A percentile compares a stretch with the other conserved stretches of the same genome.
phyloP scores from a whole-genome alignment of 1,140 invertebrate species.

The Hycleus cichorii region DNA sequence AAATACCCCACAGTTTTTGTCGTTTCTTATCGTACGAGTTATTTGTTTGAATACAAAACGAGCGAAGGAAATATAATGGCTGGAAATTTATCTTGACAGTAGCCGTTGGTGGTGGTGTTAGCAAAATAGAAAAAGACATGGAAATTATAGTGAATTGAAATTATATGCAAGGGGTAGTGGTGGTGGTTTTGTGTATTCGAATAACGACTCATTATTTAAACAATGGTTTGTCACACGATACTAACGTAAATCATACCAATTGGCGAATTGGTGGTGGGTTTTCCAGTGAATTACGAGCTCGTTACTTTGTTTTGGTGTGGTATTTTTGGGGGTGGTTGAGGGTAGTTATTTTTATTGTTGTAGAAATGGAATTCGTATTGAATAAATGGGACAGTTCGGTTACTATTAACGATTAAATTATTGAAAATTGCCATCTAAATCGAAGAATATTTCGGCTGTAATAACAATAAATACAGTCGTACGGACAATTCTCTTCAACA shows the following conservation, averaged over 20 bases:
- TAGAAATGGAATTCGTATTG: too few relatives aligned
- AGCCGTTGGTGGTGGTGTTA: too few relatives aligned
- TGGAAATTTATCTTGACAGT: conserved; percentile 7
- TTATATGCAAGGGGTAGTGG: neutral
- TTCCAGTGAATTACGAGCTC: neutral
- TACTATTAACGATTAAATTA: too few relatives aligned
- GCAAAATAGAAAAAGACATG: too few relatives aligned
- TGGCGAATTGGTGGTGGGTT: neutral
- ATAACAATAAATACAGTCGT: too few relatives aligned
- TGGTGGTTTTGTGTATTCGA: too few relatives aligned
- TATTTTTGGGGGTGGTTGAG: neutral
- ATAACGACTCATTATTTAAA: conserved; percentile 13
- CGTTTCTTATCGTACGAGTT: conserved; percentile 7
- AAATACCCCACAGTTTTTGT: too few relatives aligned
- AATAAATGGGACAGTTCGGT: too few relatives aligned
- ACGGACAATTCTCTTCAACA: too few relatives aligned
- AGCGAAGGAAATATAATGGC: conserved; percentile 1
- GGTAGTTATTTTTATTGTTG: too few relatives aligned
- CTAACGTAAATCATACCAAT: conserved; percentile 1
- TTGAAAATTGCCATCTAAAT: too few relatives aligned
- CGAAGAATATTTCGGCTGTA: too few relatives aligned
- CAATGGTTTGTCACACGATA: conserved; percentile 12
- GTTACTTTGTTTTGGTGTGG: conserved; percentile 2
- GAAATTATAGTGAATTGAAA: conserved; percentile 9
- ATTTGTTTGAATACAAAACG: conserved; percentile 15